A percentile compares a stretch with the other conserved stretches of the same genome.
Evolutionary conservation across 1,140 invertebrate species (phyloP).

Genomic region (Tetraneura akinire): DNA sequence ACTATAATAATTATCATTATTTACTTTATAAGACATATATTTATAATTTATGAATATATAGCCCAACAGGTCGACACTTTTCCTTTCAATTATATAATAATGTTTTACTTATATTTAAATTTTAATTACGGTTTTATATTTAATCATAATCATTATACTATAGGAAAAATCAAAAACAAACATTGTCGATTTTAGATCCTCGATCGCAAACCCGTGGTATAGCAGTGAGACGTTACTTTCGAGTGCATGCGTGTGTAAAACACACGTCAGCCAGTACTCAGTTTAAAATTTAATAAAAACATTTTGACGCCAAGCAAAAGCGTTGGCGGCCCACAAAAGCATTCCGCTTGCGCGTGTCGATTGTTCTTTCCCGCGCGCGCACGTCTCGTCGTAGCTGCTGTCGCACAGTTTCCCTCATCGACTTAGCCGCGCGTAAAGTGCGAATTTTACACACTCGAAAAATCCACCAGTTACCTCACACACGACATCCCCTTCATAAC

Average conservation of each 20-base stretch:
- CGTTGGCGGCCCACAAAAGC: slow-evolving; percentile 34
- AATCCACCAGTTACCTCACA: neutral
- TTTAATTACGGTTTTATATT: no score
- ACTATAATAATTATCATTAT: no score
- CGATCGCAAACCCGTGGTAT: neutral
- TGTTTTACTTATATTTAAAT: no score
- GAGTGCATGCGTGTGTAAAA: neutral
- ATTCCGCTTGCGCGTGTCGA: slow-evolving; percentile 42
- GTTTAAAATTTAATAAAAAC: slow-evolving; percentile 50
- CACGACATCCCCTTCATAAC: no score
- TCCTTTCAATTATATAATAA: no score
- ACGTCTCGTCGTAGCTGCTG: neutral
- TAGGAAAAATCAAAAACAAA: no score
- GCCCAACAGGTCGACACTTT: no score
- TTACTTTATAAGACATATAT: no score
- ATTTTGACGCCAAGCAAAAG: slow-evolving; percentile 36
- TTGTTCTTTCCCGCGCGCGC: neutral
- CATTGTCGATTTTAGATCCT: no score
- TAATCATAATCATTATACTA: no score
- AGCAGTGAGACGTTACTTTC: neutral
- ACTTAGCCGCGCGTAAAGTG: slow-evolving; percentile 36
- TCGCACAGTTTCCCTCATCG: neutral
- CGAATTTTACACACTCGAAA: slow-evolving; percentile 43
- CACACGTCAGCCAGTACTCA: slow-evolving; percentile 26
- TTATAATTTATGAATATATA: no score